Conservation (phyloP, 2,888 invertebrate species). For the Epinotia nisella region DNA sequence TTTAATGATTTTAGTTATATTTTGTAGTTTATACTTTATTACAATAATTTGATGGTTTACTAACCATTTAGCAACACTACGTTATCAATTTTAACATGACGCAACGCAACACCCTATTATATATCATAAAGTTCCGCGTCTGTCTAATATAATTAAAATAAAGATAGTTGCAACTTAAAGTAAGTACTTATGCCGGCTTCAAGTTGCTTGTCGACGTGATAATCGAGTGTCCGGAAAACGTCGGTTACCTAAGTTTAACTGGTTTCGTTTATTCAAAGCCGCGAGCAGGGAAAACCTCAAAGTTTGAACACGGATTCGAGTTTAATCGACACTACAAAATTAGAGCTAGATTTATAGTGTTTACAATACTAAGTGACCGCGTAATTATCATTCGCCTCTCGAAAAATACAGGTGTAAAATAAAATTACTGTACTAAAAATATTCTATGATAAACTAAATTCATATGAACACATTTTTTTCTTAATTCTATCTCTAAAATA, state of each 20-base stretch:
- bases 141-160: background rate
- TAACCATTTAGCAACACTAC: too few species aligned
- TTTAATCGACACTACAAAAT: background rate
- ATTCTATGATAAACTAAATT: conserved; percentile 79
- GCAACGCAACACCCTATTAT: too few species aligned
- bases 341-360: background rate
- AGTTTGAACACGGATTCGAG: background rate
- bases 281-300: background rate
- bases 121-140: background rate
- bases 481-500: conserved; percentile 76
- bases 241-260: too few species aligned
- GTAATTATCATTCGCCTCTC: conserved; percentile 12
- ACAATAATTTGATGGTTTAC: too few species aligned
- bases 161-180: background rate
- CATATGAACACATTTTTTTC: conserved; percentile 83
- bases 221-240: too few species aligned
- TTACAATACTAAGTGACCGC: conserved; percentile 17
- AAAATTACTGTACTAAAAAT: conserved; percentile 77
- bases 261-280: background rate
- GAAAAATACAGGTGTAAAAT: conserved; percentile 45
- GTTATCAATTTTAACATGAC: too few species aligned
- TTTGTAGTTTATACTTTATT: too few species aligned
- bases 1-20: too few species aligned
- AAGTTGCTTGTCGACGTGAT: too few species aligned
- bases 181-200: too few species aligned